Conservation (phyloP, 2,113 vertebrate genomes). For the Siphamia tubifer region DNA sequence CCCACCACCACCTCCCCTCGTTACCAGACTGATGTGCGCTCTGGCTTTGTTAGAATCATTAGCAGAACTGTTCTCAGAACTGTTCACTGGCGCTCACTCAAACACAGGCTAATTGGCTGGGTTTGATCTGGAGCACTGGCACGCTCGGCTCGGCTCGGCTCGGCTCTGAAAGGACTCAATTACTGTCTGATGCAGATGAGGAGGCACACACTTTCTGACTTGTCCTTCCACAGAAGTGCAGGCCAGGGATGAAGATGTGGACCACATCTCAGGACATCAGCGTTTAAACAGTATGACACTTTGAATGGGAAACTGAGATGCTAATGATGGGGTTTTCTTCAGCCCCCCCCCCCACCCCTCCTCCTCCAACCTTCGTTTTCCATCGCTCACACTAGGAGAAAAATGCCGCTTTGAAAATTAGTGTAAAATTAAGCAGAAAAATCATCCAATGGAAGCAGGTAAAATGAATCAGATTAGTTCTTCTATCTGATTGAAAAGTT, state of each 20-base stretch:
- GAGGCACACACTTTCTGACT: slow-evolving; percentile 37
- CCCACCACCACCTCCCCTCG: background rate
- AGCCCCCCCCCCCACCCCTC: too few species aligned
- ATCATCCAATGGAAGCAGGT: too few species aligned
- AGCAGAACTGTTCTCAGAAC: slow-evolving; percentile 44
- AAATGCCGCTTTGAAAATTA: too few species aligned
- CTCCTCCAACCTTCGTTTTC: too few species aligned
- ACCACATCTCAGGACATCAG: background rate
- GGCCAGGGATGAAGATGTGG: background rate
- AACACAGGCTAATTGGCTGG: slow-evolving; percentile 61
- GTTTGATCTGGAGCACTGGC: slow-evolving; percentile 44
- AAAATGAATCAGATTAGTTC: too few species aligned
- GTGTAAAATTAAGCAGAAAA: too few species aligned
- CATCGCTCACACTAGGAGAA: too few species aligned
- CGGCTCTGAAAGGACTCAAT: slow-evolving; percentile 21
- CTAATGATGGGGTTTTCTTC: background rate
- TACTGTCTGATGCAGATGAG: slow-evolving; percentile 23
- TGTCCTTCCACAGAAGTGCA: slow-evolving; percentile 2
- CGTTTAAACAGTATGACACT: background rate
- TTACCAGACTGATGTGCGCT: slow-evolving; percentile 6
- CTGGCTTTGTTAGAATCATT: slow-evolving; percentile 40
- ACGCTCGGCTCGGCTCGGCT: slow-evolving; percentile 14
- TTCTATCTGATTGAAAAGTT: too few species aligned
- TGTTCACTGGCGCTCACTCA: slow-evolving; percentile 47
- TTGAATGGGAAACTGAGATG: background rate